These are phyloP conservation scores for Tachina fera DNA, from an alignment of 2,888 invertebrate species.

Conservation along the genomic window DNA sequence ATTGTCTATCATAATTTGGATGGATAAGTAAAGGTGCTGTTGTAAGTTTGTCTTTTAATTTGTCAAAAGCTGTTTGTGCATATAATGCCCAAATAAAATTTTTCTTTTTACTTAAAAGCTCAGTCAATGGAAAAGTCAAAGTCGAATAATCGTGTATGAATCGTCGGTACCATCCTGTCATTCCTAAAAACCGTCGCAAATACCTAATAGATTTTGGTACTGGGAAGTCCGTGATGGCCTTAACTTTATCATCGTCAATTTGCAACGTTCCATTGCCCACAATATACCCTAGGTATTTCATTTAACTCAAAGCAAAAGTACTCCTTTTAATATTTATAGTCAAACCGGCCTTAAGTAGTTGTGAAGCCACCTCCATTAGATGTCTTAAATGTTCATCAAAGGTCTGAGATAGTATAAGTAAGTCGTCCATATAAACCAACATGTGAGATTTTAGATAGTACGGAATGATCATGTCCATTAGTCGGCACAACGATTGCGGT, in stretches of 20 bases:
- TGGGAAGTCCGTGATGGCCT: not conserved
- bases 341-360: slow-evolving; percentile 1
- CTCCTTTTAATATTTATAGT: slow-evolving; percentile 19
- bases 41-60: too few relatives aligned
- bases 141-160: slow-evolving; percentile 5
- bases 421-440: not conserved
- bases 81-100: not conserved
- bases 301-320: not conserved
- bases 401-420: too few relatives aligned
- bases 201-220: not conserved
- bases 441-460: slow-evolving; percentile 18
- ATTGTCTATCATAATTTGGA: slow-evolving; percentile 51
- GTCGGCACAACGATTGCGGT: slow-evolving; percentile 20
- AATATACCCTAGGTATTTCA: slow-evolving; percentile 1
- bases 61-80: slow-evolving; percentile 6
- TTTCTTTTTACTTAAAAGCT: not conserved
- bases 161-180: slow-evolving; percentile 6
- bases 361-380: slow-evolving; percentile 9
- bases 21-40: not conserved
- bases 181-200: slow-evolving; percentile 2
- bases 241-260: not conserved
- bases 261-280: slow-evolving; percentile 8
- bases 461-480: slow-evolving; percentile 17
- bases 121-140: not conserved
- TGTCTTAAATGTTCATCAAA: slow-evolving; percentile 25